Percentiles rank a stretch among this genome's conserved stretches.
These are phyloP conservation scores for Rhineura floridana DNA, from an alignment of 2,113 vertebrate species.

Conservation along the genomic window DNA sequence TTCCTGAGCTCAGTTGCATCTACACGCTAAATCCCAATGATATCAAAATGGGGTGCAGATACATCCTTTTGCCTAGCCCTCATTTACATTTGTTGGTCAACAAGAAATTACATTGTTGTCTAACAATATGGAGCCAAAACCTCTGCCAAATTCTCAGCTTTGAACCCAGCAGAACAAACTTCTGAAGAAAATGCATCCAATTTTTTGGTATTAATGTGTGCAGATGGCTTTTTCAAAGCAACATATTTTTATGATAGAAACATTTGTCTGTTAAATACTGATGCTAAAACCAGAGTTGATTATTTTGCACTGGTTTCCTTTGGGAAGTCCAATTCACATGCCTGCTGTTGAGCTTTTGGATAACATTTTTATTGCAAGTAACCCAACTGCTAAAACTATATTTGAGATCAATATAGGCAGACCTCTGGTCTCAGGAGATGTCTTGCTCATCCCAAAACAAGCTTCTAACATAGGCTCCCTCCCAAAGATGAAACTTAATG, in stretches of 20 bases:
- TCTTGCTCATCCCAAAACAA: neutral
- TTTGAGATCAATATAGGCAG: neutral
- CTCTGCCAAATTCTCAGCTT: conserved; percentile 11
- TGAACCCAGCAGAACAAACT: neutral
- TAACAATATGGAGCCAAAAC: neutral
- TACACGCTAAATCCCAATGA: too few relatives aligned
- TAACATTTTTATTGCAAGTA: conserved; percentile 3
- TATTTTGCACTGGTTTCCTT: neutral
- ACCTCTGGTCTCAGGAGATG: neutral
- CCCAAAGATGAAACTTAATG: neutral
- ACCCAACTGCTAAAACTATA: conserved; percentile 20
- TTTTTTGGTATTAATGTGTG: neutral
- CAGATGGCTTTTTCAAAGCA: neutral
- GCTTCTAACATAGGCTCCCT: neutral
- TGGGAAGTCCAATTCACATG: neutral
- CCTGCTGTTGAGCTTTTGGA: neutral
- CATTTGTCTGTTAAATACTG: neutral
- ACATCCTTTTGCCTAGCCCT: conserved; percentile 20
- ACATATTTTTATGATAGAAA: neutral
- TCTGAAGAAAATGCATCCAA: neutral
- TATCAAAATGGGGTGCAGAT: neutral
- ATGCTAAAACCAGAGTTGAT: neutral
- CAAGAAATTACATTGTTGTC: neutral
- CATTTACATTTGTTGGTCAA: neutral
- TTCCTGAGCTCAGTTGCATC: neutral